phyloP scores from a whole-genome alignment of 2,888 invertebrate species.

The Pardosa pseudoannulata region DNA sequence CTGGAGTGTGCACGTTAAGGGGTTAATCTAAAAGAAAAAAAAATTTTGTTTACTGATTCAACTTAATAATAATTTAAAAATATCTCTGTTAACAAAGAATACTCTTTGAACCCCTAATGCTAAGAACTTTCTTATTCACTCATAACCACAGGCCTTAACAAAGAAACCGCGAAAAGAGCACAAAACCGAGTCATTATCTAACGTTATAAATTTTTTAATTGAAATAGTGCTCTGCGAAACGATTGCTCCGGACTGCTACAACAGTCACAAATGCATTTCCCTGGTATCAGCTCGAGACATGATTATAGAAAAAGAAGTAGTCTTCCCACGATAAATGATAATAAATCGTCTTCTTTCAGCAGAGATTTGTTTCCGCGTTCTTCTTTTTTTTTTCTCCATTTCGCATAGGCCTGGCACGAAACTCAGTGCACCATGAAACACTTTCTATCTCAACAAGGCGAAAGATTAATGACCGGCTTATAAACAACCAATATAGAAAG shows the following conservation, averaged over 20 bases:
- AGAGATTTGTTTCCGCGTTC: not conserved
- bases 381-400: not conserved
- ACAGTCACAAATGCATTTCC: not conserved
- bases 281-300: not conserved
- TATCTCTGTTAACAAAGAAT: too few relatives aligned
- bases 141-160: too few relatives aligned
- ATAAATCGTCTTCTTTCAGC: not conserved
- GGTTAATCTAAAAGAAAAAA: too few relatives aligned
- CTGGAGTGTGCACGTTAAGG: too few relatives aligned
- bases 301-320: not conserved
- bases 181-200: too few relatives aligned
- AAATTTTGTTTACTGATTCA: too few relatives aligned
- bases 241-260: not conserved
- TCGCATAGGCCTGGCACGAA: not conserved
- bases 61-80: too few relatives aligned
- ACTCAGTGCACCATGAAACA: not conserved
- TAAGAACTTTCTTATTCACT: too few relatives aligned
- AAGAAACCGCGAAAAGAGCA: too few relatives aligned
- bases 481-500: not conserved
- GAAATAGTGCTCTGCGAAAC: too few relatives aligned
- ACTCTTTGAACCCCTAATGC: too few relatives aligned
- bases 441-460: not conserved
- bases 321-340: not conserved
- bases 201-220: too few relatives aligned
- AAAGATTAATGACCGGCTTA: not conserved